Percentiles rank a stretch among this genome's conserved stretches.
Conservation (phyloP, 2,113 vertebrate species). For the Burhinus oedicnemus region DNA sequence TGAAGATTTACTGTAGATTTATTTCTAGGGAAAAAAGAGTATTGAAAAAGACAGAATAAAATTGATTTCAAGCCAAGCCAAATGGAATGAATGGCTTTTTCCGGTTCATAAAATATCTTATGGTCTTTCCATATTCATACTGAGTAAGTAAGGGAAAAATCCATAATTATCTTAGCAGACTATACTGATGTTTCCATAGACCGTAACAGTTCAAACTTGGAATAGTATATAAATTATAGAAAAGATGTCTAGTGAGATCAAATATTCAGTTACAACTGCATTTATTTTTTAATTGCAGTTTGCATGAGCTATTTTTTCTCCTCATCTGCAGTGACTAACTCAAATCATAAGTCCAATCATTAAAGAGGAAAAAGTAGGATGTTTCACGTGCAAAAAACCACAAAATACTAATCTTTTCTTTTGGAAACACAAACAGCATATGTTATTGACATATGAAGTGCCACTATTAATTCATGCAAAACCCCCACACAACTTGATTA, state of each 20-base stretch:
- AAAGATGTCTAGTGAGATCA: background rate
- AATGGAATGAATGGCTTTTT: background rate
- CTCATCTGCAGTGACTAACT: background rate
- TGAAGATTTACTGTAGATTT: background rate
- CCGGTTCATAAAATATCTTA: background rate
- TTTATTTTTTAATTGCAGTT: background rate
- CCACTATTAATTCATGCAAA: background rate
- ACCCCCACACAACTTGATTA: background rate
- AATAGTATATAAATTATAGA: background rate
- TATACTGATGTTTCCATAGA: background rate
- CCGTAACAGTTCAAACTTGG: background rate
- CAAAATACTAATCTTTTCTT: background rate
- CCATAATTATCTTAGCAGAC: background rate
- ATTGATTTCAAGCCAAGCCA: background rate
- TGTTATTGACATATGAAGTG: background rate
- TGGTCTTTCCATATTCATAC: background rate
- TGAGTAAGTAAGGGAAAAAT: background rate
- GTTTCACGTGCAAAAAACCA: background rate
- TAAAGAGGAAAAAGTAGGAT: background rate
- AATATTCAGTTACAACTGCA: background rate
- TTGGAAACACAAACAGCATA: background rate
- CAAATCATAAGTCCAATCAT: background rate
- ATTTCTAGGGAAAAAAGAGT: background rate
- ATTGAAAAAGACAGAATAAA: background rate
- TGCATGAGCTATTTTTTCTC: background rate